Percentiles rank a stretch among this genome's conserved stretches.
Evolutionary conservation across 2,113 vertebrate genomes (phyloP).

Genomic region (Orthonyx spaldingii): DNA sequence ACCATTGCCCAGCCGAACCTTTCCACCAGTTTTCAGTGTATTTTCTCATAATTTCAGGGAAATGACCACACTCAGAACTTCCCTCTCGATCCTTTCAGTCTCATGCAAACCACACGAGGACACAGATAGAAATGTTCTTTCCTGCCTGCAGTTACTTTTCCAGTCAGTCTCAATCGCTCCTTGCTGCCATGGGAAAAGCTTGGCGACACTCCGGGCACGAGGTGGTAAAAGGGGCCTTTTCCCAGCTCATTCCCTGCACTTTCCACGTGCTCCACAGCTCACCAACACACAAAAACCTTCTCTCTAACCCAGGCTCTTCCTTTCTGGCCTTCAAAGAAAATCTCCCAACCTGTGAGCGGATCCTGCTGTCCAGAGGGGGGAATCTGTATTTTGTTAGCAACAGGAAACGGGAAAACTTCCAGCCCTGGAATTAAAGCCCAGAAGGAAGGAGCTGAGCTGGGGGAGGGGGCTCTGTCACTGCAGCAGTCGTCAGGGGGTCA

Average conservation of each 20-base stretch:
- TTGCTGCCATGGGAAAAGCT: background rate
- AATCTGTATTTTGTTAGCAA: slow-evolving; percentile 25
- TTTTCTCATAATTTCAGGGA: background rate
- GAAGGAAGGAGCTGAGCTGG: background rate
- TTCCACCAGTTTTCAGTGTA: fast-evolving
- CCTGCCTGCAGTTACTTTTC: background rate
- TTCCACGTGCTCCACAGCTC: background rate
- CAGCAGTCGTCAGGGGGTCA: background rate
- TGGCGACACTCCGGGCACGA: fast-evolving
- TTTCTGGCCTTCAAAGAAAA: background rate
- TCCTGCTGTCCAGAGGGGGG: background rate
- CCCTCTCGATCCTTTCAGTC: background rate
- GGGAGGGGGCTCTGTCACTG: background rate
- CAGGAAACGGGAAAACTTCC: slow-evolving; percentile 22
- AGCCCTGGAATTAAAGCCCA: background rate
- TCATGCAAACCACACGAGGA: background rate
- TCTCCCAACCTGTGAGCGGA: background rate
- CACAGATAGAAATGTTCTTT: background rate
- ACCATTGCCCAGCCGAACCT: background rate
- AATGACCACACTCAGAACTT: background rate
- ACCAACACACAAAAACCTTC: background rate
- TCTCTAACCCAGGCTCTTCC: background rate
- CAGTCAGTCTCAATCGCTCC: fast-evolving
- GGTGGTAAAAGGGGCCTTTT: background rate
- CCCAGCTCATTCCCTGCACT: background rate